phyloP scores from a whole-genome alignment of 2,113 vertebrate genomes.

The Chunga burmeisteri region DNA sequence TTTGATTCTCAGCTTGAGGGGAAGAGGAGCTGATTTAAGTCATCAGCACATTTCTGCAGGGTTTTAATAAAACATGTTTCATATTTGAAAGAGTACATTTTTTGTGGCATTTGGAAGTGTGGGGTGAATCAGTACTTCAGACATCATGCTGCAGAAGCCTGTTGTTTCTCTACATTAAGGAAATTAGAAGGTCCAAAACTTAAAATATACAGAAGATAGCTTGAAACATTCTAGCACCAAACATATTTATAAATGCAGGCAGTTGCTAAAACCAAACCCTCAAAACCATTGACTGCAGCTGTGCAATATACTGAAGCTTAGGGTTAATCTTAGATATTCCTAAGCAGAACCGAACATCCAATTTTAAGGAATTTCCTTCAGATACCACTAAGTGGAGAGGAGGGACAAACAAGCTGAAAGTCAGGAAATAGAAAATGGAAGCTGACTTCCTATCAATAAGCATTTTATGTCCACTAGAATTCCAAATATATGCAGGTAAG shows the following conservation, averaged over 20 bases:
- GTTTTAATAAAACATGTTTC: background rate
- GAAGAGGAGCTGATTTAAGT: background rate
- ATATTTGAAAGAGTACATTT: background rate
- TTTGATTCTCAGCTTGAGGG: background rate
- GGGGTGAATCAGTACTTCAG: background rate
- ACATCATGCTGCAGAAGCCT: background rate
- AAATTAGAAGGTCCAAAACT: background rate
- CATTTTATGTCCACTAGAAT: fast-evolving
- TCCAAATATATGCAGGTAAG: background rate
- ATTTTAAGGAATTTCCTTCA: background rate
- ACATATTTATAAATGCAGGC: background rate
- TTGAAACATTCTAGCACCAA: background rate
- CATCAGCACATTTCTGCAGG: background rate
- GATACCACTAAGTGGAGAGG: background rate
- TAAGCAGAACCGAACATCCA: background rate
- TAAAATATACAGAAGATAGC: background rate
- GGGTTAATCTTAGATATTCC: background rate
- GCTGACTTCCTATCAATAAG: background rate
- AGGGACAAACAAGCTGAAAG: background rate
- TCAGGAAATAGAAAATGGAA: background rate
- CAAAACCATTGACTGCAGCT: background rate
- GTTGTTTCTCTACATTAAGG: background rate
- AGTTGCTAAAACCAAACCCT: background rate
- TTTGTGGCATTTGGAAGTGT: background rate
- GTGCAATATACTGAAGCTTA: background rate